A percentile compares a stretch with the other conserved stretches of the same genome.
These are phyloP conservation scores for Acleris cristana DNA, from an alignment of 2,888 invertebrate genomes.

Conservation along the genomic window DNA sequence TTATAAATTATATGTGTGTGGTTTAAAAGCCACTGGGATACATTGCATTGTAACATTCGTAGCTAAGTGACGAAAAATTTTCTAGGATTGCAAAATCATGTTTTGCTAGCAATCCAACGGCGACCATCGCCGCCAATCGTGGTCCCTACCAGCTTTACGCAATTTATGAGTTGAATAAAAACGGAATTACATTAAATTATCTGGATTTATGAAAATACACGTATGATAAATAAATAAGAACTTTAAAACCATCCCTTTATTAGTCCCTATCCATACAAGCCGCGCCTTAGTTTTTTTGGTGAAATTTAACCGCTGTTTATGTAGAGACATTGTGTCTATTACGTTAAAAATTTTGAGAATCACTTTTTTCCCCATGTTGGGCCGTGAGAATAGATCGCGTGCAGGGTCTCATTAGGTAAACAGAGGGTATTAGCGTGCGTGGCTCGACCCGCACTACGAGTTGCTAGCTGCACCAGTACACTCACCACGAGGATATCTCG, in stretches of 20 bases:
- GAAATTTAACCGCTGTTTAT: constrained; percentile 76
- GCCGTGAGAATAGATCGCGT: constrained; percentile 78
- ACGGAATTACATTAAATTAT: not conserved
- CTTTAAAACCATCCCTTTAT: not conserved
- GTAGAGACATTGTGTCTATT: constrained; percentile 78
- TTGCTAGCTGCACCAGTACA: constrained; percentile 38
- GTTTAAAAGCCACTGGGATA: too few relatives aligned
- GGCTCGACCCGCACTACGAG: constrained; percentile 47
- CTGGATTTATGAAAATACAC: not conserved
- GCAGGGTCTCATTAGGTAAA: constrained; percentile 75
- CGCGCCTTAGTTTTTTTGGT: constrained; percentile 53
- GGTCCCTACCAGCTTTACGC: too few relatives aligned
- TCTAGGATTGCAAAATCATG: too few relatives aligned
- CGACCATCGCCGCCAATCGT: too few relatives aligned
- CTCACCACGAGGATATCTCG: constrained; percentile 4
- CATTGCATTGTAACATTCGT: too few relatives aligned
- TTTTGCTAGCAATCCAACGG: too few relatives aligned
- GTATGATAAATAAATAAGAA: not conserved
- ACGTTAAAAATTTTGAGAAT: constrained; percentile 71
- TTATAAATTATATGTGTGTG: too few relatives aligned
- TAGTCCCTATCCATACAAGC: constrained; percentile 53
- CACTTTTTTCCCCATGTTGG: constrained; percentile 63
- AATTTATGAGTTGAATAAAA: too few relatives aligned
- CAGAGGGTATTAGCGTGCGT: constrained; percentile 64
- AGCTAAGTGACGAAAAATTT: too few relatives aligned